These are phyloP conservation scores for Sicus ferrugineus DNA, from an alignment of 2,888 invertebrate genomes.

Conservation along the genomic window DNA sequence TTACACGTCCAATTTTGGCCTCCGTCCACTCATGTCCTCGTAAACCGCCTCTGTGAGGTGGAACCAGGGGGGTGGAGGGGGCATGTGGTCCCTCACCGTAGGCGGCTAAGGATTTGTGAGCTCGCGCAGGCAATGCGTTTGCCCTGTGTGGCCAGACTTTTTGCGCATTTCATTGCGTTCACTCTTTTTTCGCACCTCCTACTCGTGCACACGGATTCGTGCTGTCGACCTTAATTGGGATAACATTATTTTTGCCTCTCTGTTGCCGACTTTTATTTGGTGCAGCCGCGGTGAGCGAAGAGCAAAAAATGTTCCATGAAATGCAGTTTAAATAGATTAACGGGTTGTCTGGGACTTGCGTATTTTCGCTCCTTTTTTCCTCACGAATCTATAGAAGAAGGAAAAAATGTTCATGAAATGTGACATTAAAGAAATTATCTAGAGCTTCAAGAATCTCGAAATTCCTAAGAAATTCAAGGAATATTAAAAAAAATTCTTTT, in stretches of 20 bases:
- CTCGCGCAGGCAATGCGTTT: constrained; percentile 7
- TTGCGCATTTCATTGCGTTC: neutral
- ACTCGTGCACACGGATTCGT: neutral
- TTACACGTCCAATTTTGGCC: constrained; percentile 25
- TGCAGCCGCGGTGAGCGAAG: neutral
- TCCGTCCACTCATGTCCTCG: neutral
- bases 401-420: too few species aligned
- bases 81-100: neutral
- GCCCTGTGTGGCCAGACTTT: neutral
- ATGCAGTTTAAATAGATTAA: constrained; percentile 27
- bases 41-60: neutral
- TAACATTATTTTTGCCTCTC: constrained; percentile 18
- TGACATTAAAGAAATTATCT: too few species aligned
- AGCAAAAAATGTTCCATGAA: constrained; percentile 28
- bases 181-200: neutral
- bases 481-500: too few species aligned
- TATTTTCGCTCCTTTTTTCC: too few species aligned
- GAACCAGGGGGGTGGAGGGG: neutral
- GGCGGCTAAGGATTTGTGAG: neutral
- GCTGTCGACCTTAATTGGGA: constrained; percentile 7
- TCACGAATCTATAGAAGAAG: too few species aligned
- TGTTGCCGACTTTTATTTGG: neutral
- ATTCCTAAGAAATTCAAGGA: too few species aligned
- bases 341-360: neutral
- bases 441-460: too few species aligned